phyloP scores from a whole-genome alignment of 2,888 invertebrate species.

The Rhamphomyia laevipes region DNA sequence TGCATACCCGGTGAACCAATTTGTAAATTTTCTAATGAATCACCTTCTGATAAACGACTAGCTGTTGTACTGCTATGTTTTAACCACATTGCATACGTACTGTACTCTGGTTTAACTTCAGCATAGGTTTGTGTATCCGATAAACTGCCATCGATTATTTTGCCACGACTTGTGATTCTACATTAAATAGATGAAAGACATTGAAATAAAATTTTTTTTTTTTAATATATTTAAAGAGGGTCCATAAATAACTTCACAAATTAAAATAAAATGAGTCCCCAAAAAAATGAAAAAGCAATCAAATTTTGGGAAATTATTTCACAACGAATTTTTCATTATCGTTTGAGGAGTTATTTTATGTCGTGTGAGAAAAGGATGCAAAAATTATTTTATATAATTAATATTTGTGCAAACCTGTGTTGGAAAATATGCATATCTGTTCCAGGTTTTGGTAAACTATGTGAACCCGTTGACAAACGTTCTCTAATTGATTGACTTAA shows the following conservation, averaged over 20 bases:
- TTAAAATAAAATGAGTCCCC: too few relatives aligned
- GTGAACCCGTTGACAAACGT: conserved; percentile 71
- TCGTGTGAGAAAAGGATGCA: conserved; percentile 7
- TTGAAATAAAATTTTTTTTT: too few relatives aligned
- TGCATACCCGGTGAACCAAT: conserved; percentile 53
- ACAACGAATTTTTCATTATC: too few relatives aligned
- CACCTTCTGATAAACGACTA: conserved; percentile 75
- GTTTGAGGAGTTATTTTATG: conserved; percentile 2
- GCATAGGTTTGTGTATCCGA: conserved; percentile 73
- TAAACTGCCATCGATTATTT: conserved; percentile 66
- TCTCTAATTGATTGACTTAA: conserved; percentile 78
- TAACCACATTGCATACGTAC: conserved; percentile 76
- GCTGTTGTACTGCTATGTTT: conserved; percentile 75
- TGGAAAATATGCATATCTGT: conserved; percentile 52
- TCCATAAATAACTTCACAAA: too few relatives aligned
- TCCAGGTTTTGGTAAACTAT: conserved; percentile 70
- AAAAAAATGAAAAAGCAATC: neutral
- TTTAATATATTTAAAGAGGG: too few relatives aligned
- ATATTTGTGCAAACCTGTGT: conserved; percentile 39
- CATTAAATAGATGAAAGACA: neutral
- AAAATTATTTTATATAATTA: conserved; percentile 1
- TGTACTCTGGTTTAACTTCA: conserved; percentile 63
- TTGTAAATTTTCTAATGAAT: conserved; percentile 73
- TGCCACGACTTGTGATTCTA: conserved; percentile 40
- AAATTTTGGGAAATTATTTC: too few relatives aligned